A percentile compares a stretch with the other conserved stretches of the same genome.
Evolutionary conservation across 2,888 invertebrate species (phyloP).

Genomic region (Nomada hirtipes): DNA sequence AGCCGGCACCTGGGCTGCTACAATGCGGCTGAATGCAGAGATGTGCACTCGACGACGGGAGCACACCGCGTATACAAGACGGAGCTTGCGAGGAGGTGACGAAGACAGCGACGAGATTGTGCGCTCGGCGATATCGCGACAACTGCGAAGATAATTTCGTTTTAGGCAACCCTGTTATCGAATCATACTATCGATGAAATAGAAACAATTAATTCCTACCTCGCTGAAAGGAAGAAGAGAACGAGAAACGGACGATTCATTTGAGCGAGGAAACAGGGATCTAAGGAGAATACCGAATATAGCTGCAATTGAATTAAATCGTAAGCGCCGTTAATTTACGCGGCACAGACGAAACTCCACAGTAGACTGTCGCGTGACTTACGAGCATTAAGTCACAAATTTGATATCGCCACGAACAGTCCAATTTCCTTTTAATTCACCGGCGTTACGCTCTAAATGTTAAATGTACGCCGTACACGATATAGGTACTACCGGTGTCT

Average conservation of each 20-base stretch:
- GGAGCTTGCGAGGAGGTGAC: not conserved
- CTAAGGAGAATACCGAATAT: not conserved
- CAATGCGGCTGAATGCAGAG: constrained; percentile 57
- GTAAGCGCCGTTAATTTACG: constrained; percentile 36
- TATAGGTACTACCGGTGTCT: constrained; percentile 28
- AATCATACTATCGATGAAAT: too few species aligned
- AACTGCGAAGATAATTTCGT: constrained; percentile 19
- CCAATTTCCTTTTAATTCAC: constrained; percentile 62
- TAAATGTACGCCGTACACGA: constrained; percentile 47
- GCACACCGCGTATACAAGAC: not conserved
- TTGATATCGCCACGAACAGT: constrained; percentile 50
- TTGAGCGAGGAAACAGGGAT: not conserved
- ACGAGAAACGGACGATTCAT: too few species aligned
- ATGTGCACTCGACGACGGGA: constrained; percentile 40
- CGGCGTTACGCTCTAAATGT: constrained; percentile 25
- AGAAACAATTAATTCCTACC: too few species aligned
- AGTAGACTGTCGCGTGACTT: constrained; percentile 28
- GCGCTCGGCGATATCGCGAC: constrained; percentile 14
- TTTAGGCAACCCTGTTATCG: not conserved
- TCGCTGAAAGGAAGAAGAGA: too few species aligned
- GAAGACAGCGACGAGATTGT: constrained; percentile 14
- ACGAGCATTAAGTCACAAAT: constrained; percentile 51
- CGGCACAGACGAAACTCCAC: not conserved
- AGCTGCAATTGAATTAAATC: constrained; percentile 20
- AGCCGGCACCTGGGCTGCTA: constrained; percentile 67